These are phyloP conservation scores for Dendrolimus houi DNA, from an alignment of 2,888 invertebrate species.

Conservation along the genomic window DNA sequence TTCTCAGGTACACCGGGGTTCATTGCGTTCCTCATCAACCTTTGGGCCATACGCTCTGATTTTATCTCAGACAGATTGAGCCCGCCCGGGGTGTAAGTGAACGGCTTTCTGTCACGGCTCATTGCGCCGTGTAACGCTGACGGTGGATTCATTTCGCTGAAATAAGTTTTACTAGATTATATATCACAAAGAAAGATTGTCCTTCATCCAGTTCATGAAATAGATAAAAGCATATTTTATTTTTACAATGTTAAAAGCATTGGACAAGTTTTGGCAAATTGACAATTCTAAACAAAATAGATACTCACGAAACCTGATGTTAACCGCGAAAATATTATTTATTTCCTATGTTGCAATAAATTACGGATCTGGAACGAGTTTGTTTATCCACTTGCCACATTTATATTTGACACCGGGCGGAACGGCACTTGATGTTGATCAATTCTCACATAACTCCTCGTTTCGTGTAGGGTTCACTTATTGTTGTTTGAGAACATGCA, in stretches of 20 bases:
- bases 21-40: constrained; percentile 76
- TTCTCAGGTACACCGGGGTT: constrained; percentile 83
- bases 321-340: constrained; percentile 41
- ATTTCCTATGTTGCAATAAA: constrained; percentile 39
- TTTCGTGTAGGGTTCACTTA: constrained; percentile 42
- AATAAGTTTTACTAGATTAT: constrained; percentile 41
- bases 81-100: constrained; percentile 96
- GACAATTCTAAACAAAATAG: constrained; percentile 61
- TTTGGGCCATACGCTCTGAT: constrained; percentile 91
- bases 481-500: constrained; percentile 61
- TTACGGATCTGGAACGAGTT: constrained; percentile 22
- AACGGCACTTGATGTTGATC: constrained; percentile 34
- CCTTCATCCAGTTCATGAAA: constrained; percentile 24
- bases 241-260: constrained; percentile 28
- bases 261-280: constrained; percentile 54
- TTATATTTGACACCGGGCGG: constrained; percentile 34
- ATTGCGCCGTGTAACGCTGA: constrained; percentile 91
- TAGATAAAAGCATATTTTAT: constrained; percentile 30
- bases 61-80: constrained; percentile 93
- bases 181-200: constrained; percentile 17
- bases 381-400: constrained; percentile 40
- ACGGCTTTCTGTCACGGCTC: constrained; percentile 95
- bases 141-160: constrained; percentile 82
- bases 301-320: constrained; percentile 59
- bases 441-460: constrained; percentile 53